Base-by-base conservation (phyloP, 2,113 vertebrate genomes). In the Manacus vitellinus region DNA sequence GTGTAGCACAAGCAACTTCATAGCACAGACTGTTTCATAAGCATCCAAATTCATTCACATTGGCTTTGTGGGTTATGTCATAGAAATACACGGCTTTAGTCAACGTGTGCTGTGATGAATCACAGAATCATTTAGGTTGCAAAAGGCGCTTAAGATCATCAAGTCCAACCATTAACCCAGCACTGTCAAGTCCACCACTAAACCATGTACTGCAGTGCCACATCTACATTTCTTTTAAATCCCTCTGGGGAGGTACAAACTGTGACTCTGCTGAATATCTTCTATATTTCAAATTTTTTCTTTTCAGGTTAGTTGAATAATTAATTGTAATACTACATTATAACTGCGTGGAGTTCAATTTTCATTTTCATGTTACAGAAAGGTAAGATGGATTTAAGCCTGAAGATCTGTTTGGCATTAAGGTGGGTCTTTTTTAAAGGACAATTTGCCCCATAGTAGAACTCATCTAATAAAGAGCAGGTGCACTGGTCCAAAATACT, bases 121-220 rank as follows among this genome's bases (percentile, higher is more conserved):
- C 47, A 27, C 10, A 24, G 56, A 75, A 33, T 41, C 16, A 20
- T 39, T 24, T 21, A 30, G 6, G 27, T 33, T 67, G 37, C n/a
- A 86, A 79, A 86, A 89, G 12, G 58, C 16, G 9, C 17, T 37
- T 55, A 21, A 70, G 41, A 24, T 37, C 41, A 51, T 14, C 0
- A 0, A 61, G 27, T 55, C 25, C n/a, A 30, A 2, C n/a, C 0
- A 0, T 28, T 15, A 62, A 30, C 15, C 19, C 58, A 70, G 27
- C 22, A 31, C 22, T 37, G 35, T 22, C 59, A 55, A 54, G 22
- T 31, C 55, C 46, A 61, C 14, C 49, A 12, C n/a, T 41, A 49
- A 59, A 25, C 24, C 27, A 15, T 0, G 0, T 54, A 30, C 12
- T 27, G 23, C 39, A 21, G 6, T 4, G 5, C 25, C 30, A 16